A percentile compares a stretch with the other conserved stretches of the same genome.
Conservation (phyloP, 1,140 invertebrate genomes). For the Ceratina australensis region DNA sequence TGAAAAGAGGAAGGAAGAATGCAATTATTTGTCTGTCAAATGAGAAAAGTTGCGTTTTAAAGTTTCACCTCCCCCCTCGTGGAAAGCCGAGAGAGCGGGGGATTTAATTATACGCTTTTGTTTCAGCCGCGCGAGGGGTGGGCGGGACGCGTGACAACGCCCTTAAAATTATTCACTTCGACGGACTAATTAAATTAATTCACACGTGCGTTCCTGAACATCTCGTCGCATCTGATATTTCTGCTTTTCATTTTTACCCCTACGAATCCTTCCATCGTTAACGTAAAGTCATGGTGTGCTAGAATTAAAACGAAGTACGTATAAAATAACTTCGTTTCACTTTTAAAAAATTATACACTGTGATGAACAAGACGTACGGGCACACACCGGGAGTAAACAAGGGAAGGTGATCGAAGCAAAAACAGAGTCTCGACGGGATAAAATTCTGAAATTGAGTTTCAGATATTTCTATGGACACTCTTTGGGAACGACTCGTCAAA, state of each 20-base stretch:
- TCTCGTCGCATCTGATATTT: background rate
- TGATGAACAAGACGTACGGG: too few relatives aligned
- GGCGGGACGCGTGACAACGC: background rate
- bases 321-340: too few relatives aligned
- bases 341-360: too few relatives aligned
- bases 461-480: too few relatives aligned
- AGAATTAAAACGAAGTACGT: too few relatives aligned
- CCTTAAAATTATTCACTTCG: conserved; percentile 38
- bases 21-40: conserved; percentile 31
- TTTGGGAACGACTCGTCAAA: too few relatives aligned
- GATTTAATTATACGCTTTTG: conserved; percentile 37
- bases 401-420: too few relatives aligned
- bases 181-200: conserved; percentile 44
- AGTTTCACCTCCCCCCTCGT: background rate
- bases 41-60: conserved; percentile 27
- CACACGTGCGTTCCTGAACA: background rate
- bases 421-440: too few relatives aligned
- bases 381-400: too few relatives aligned
- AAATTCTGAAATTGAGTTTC: too few relatives aligned
- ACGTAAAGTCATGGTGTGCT: too few relatives aligned
- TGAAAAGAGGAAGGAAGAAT: background rate
- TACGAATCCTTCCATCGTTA: background rate
- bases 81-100: background rate
- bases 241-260: background rate
- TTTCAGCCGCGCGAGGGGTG: background rate